Percentiles rank a stretch among this genome's conserved stretches.
These are phyloP conservation scores for Diploscapter pachys DNA, from an alignment of 1,140 invertebrate species.

Conservation along the genomic window DNA sequence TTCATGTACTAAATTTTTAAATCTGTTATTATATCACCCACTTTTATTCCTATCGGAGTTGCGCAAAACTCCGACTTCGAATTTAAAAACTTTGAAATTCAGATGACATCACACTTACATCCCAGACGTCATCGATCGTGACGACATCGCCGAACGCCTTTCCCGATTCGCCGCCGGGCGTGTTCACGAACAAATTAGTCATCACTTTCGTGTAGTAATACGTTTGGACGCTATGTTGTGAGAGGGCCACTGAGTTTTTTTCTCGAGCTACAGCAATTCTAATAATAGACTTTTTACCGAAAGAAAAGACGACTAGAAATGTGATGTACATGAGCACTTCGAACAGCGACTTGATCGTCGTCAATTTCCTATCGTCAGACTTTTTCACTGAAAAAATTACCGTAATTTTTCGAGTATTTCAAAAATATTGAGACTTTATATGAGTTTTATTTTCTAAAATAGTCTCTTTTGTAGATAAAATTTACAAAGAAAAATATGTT, in stretches of 20 bases:
- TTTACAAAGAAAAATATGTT: neutral
- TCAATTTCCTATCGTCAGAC: neutral
- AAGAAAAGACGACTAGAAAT: slow-evolving; percentile 61
- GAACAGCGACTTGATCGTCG: slow-evolving; percentile 54
- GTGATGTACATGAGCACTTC: slow-evolving; percentile 67
- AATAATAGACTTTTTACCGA: too few relatives aligned
- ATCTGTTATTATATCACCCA: too few relatives aligned
- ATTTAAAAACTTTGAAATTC: too few relatives aligned
- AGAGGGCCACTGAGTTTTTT: slow-evolving; percentile 64
- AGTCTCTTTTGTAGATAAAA: neutral
- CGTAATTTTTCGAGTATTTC: neutral
- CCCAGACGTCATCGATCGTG: slow-evolving; percentile 67
- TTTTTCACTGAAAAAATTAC: neutral
- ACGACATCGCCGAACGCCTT: slow-evolving; percentile 63
- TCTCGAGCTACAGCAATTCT: too few relatives aligned
- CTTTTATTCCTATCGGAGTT: neutral
- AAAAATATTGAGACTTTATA: neutral
- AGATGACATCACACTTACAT: slow-evolving; percentile 58
- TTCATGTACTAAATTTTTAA: slow-evolving; percentile 63
- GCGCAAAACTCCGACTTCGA: neutral
- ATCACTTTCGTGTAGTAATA: slow-evolving; percentile 69
- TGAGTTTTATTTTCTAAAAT: neutral
- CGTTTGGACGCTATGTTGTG: slow-evolving; percentile 66
- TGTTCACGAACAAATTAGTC: slow-evolving; percentile 65
- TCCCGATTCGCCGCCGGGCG: slow-evolving; percentile 53